Evolutionary conservation across 2,113 vertebrate species (phyloP), one percentile per base, ranked within the genome.

Genomic region (Neotoma lepida): DNA sequence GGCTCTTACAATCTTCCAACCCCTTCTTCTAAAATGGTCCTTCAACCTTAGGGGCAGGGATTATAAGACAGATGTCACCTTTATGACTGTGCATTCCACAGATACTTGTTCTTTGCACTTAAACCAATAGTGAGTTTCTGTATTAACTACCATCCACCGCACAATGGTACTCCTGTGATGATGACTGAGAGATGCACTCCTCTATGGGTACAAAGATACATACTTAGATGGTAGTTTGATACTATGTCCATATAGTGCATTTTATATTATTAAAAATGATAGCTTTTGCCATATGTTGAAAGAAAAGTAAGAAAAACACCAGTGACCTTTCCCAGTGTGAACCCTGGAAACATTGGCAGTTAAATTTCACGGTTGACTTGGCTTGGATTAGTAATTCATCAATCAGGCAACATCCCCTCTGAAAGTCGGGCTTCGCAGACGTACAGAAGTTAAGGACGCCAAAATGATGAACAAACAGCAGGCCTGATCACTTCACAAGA

Each of bases 201-300:
- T 64, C 41, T 46, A 10, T 64, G 30, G n/a, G 39, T 30, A 64
- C 17, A 64, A 54, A 81, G 15, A 85, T 26, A 85, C 49, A 84
- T 44, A 44, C 44, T 82, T 84, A 61, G 24, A 41, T 17, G 15
- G 12, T 41, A 82, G n/a, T 17, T 84, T 64, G 58, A 64, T 85
- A 44, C 15, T 44, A 20, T 84, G 26, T 44, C 24, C 39, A 84
- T 63, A 64, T 4, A 0, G 12, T 49, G 26, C 92, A 12, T 44
- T 90, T 54, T 49, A 4, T 88, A 70, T 87, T 77, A 63, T 54
- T 24, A 64, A 87, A 96, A 88, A 88, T 66, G 28, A 24, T 46
- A 18, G n/a, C 1, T 73, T 87, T 81, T 91, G 17, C 33, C 13
- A 12, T 80, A 18, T 51, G 12, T 64, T 76, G 30, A 66, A 80